Evolutionary conservation across 2,888 invertebrate genomes (phyloP).

Genomic region (Hoplodrina blanda): DNA sequence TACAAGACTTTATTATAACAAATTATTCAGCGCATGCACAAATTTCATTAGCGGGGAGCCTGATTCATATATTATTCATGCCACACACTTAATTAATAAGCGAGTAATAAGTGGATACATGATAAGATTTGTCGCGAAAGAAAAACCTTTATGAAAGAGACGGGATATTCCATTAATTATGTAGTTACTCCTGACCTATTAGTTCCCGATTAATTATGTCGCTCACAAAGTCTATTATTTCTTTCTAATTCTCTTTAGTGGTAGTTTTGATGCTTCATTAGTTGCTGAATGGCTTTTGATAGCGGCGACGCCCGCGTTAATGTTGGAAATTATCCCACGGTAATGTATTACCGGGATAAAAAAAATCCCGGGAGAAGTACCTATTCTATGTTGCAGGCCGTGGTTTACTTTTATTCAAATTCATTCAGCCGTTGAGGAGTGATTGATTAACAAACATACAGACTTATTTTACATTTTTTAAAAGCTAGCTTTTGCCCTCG

Average conservation of each 20-base stretch:
- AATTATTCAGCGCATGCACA: slow-evolving; percentile 65
- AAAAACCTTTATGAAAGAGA: slow-evolving; percentile 51
- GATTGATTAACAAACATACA: background rate
- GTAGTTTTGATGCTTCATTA: slow-evolving; percentile 49
- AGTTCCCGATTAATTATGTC: slow-evolving; percentile 75
- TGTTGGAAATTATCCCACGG: background rate
- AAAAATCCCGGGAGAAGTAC: too few species aligned
- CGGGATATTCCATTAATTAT: slow-evolving; percentile 69
- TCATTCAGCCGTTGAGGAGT: background rate
- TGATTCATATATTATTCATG: slow-evolving; percentile 66
- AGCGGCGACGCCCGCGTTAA: background rate
- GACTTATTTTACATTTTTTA: background rate
- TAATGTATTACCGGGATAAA: background rate
- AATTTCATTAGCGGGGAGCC: slow-evolving; percentile 60
- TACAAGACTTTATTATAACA: slow-evolving; percentile 46
- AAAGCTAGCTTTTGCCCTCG: too few species aligned
- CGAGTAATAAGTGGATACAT: slow-evolving; percentile 63
- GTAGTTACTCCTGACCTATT: slow-evolving; percentile 69
- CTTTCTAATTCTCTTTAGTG: slow-evolving; percentile 46
- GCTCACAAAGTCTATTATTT: slow-evolving; percentile 66
- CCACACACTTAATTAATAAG: slow-evolving; percentile 65
- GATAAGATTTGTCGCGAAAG: slow-evolving; percentile 58
- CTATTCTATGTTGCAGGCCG: too few species aligned
- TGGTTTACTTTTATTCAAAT: background rate
- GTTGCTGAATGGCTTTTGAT: slow-evolving; percentile 34